Base-by-base conservation (phyloP, 2,797 vertebrate genomes). In the Sylvilagus floridanus region DNA sequence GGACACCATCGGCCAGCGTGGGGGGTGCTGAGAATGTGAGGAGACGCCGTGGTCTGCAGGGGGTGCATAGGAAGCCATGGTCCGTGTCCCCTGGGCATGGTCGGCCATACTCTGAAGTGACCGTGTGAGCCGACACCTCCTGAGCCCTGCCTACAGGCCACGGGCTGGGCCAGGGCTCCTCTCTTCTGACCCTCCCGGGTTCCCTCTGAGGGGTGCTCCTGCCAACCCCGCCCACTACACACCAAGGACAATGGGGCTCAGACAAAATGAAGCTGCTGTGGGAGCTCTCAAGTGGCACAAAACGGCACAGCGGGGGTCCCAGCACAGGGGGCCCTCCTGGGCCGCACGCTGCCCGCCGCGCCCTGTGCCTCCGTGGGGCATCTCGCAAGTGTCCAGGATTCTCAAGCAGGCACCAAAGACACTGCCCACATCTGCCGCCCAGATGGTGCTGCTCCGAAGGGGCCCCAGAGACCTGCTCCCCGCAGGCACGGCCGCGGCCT, bases 391-490 rank as follows among this genome's bases (percentile, higher is more conserved):
- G 19, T 57, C 71, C 69, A 54, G 13, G 60, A 79, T 69, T 94
- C 90, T 60, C 88, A 35, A 72, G 60, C 11, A 57, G 35, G n/a
- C 14, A 95, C 32, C 32, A 85, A 93, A 84, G 12, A 77, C 17
- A 35, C 7, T 73, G 60, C 28, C 17, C 24, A 68, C 32, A 75
- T 69, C 4, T n/a, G n/a, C 12, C 66, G 3, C 26, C 14, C 60
- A 5, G 0, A 4, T 30, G 37, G 10, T 42, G 32, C 14, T 57
- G 24, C 30, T 93, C 47, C n/a, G 63, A 54, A 42, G 84, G 72
- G 52, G 28, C 16, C 60, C 7, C n/a, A 19, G 66, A 17, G 66
- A 32, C 66, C 66, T 35, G 32, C 1, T 69, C 32, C n/a, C n/a
- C 13, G 30, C 66, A 32, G 28, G 16, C 66, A 69, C 32, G 7